Conservation (phyloP, 2,888 invertebrate species). For the Oscheius myriophilus region DNA sequence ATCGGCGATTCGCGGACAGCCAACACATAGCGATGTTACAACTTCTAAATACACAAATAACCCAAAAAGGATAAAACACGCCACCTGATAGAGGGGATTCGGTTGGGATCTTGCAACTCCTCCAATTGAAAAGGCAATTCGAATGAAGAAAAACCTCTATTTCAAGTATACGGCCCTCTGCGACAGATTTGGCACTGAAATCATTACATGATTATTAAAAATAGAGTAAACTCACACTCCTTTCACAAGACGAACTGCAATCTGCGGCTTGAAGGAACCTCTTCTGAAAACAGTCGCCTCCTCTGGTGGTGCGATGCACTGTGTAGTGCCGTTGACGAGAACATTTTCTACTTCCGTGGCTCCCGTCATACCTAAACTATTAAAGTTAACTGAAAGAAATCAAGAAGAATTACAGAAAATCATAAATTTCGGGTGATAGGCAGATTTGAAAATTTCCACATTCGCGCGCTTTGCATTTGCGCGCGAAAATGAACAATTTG, state of each 20-base stretch:
- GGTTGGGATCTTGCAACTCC: neutral
- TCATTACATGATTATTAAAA: too few species aligned
- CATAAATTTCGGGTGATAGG: too few species aligned
- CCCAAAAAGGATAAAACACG: neutral
- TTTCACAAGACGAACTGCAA: slow-evolving; percentile 44
- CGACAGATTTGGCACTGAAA: slow-evolving; percentile 39
- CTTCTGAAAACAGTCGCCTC: neutral
- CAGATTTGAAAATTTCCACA: too few species aligned
- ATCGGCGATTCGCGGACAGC: slow-evolving; percentile 33
- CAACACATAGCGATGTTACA: slow-evolving; percentile 32
- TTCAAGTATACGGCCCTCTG: slow-evolving; percentile 27
- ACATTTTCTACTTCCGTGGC: too few species aligned
- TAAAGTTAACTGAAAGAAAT: too few species aligned
- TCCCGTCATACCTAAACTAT: too few species aligned
- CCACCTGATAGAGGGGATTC: slow-evolving; percentile 5
- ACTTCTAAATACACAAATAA: slow-evolving; percentile 21
- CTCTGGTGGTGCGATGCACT: neutral
- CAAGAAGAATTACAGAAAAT: too few species aligned
- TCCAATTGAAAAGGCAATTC: neutral
- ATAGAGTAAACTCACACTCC: slow-evolving; percentile 41
- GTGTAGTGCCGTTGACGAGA: too few species aligned
- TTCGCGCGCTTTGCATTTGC: too few species aligned
- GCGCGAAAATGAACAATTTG: too few species aligned
- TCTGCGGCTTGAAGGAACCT: slow-evolving; percentile 32
- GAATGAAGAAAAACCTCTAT: slow-evolving; percentile 21